Conservation (phyloP, 2,888 invertebrate species). For the Phyto melanocephala region DNA sequence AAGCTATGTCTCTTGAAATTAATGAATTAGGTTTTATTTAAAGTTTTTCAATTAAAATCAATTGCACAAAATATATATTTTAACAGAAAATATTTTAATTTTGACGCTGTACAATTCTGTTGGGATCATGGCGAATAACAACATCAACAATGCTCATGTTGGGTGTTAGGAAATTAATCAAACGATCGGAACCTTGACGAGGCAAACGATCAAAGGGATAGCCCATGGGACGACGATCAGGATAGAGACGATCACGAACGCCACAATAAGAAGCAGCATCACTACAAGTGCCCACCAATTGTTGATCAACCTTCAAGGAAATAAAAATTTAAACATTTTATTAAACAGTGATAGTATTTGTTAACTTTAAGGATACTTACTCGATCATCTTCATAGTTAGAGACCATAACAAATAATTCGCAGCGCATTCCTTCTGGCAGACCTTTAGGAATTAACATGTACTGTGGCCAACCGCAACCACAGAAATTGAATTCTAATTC, state of each 20-base stretch:
- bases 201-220: conserved; percentile 91
- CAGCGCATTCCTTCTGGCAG: conserved; percentile 82
- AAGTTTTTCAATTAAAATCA: background rate
- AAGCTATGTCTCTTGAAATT: too few species aligned
- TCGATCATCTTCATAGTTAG: conserved; percentile 85
- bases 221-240: conserved; percentile 90
- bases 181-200: conserved; percentile 80
- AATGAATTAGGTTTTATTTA: too few species aligned
- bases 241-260: conserved; percentile 86
- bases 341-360: background rate
- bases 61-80: too few species aligned
- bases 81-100: background rate
- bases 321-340: background rate
- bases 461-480: conserved; percentile 93
- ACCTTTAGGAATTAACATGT: conserved; percentile 88
- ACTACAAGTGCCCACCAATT: conserved; percentile 81
- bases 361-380: conserved; percentile 64
- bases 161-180: conserved; percentile 85
- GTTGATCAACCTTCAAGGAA: conserved; percentile 74
- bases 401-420: conserved; percentile 88
- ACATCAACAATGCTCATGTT: conserved; percentile 86
- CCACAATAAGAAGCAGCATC: conserved; percentile 90
- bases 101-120: conserved; percentile 29
- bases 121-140: conserved; percentile 80
- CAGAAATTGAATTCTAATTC: conserved; percentile 87